phyloP scores from a whole-genome alignment of 2,888 invertebrate species.

The Watsonalla cultraria region DNA sequence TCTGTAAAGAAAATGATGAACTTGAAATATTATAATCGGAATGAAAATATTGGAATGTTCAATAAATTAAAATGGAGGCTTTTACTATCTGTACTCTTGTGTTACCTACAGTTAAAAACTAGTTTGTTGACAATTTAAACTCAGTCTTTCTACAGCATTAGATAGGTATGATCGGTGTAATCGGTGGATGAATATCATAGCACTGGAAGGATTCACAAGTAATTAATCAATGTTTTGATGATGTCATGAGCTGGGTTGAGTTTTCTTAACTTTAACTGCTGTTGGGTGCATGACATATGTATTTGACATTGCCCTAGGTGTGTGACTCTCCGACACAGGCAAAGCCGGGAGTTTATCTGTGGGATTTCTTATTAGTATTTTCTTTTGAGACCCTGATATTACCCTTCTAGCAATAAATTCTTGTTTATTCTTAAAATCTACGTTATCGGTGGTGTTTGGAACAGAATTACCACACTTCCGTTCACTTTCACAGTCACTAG shows the following conservation, averaged over 20 bases:
- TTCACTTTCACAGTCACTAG: slow-evolving; percentile 69
- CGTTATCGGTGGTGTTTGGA: slow-evolving; percentile 66
- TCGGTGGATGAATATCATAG: slow-evolving; percentile 65
- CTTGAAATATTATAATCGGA: no score
- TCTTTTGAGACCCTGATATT: slow-evolving; percentile 80
- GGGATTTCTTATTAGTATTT: slow-evolving; percentile 81
- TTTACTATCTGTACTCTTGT: no score
- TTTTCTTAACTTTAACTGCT: slow-evolving; percentile 62
- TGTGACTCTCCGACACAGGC: slow-evolving; percentile 72
- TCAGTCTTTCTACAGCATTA: slow-evolving; percentile 62
- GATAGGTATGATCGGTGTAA: slow-evolving; percentile 6
- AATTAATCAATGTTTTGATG: slow-evolving; percentile 22
- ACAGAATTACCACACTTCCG: slow-evolving; percentile 62
- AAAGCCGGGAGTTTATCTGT: slow-evolving; percentile 87
- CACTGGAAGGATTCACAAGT: slow-evolving; percentile 75
- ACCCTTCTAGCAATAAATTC: slow-evolving; percentile 81
- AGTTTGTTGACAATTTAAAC: slow-evolving; percentile 16
- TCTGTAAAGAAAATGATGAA: no score
- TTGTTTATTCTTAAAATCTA: slow-evolving; percentile 67
- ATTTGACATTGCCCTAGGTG: slow-evolving; percentile 82
- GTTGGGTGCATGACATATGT: slow-evolving; percentile 82
- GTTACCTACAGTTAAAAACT: no score
- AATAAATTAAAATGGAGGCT: no score
- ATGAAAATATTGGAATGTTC: no score
- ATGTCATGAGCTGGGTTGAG: slow-evolving; percentile 68